Base-by-base conservation (phyloP, 2,888 invertebrate species). In the Urechis unicinctus region DNA sequence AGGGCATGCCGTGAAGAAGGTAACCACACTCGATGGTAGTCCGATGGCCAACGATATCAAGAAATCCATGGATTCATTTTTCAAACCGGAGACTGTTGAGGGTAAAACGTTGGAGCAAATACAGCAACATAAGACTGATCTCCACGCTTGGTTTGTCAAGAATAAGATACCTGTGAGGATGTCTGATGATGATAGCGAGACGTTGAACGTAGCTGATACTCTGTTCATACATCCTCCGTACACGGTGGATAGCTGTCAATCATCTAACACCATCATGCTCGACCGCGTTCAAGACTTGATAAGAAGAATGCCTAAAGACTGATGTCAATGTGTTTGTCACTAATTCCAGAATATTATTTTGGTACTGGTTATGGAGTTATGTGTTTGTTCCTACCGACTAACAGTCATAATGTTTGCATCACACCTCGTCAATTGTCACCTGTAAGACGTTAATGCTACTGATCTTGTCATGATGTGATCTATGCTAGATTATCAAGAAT, bases 191-290 rank as follows among this genome's bases (percentile, higher is more conserved):
- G 58, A 63, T 50, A 61, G 61, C 5, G 70, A 71, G 50, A 53
- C 67, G 3, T 58, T 75, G 50, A 65, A 62, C 3, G 61, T 76
- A 28, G 67, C 74, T 24, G 72, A 70, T 62, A 73, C 71, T 22
- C 57, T 77, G 43, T 64, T 67, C 22, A 69, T 78, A 49, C 65
- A 66, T 26, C 69, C 74, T 9, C 76, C 76, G 2, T 78, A 75
- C 59, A 61, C 59, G 22, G 53, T 67, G 21, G 68, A 72, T 1
- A 67, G 71, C 58, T 78, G 77, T 63, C 61, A 65, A n/a, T 72
- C 76, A 54, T 71, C 73, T 1, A 78, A 78, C 66, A 74, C 74
- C 61, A 76, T 78, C n/a, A 73, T 78, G 52, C 65, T 78, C 2
- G 73, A 71, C 13, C 70, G 71, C 59, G 72, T 77, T 43, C 75